Base-by-base conservation (phyloP, 2,113 vertebrate species). In the Phrynocephalus versicolor region DNA sequence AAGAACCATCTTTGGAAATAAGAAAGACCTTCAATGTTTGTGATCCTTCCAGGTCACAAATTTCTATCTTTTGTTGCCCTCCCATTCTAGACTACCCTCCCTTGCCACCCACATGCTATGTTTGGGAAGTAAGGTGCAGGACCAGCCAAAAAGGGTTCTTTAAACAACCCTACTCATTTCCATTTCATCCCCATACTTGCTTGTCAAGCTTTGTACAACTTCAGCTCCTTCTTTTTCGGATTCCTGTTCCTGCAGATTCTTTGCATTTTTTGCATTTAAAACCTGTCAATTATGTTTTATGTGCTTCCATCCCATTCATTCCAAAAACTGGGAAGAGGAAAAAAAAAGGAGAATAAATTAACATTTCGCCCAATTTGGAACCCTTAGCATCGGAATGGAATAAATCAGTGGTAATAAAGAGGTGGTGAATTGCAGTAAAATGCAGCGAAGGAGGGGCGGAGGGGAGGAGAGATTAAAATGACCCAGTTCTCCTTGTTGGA, bases 381-480 rank as follows among this genome's bases (percentile, higher is more conserved):
- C 57, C 3, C 74, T 23, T 75, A 82, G 16, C 82, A 82, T 89
- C 91, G 57, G 88, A 90, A 76, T 73, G 84, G 77, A 58, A 86
- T 51, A 80, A 74, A 86, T 80, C 67, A 87, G 55, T 39, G 69
- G 89, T 79, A 81, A 65, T 84, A 65, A 78, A 83, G 62, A 69
- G 30, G 86, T 37, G 86, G 21, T 80, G 60, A 37, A 74, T 14
- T 73, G 84, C 39, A 65, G 27, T 39, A 73, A 65, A 60, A 85
- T 6, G 55, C 15, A 62, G 10, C 5, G 45, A 10, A 51, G 45
- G 10, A 10, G 45, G 45, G 45, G 45, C 5, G 45, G 45, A 51
- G 45, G 10, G 45, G 10, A 10, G 10, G 45, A 51, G 45, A 51
- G 45, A 51, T 51, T 73, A 60, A 78, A 76, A 76, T 41, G 84